Percentiles rank a stretch among this genome's conserved stretches.
These are phyloP conservation scores for Druon quercuslanigerum DNA, from an alignment of 1,140 invertebrate species.

Conservation along the genomic window DNA sequence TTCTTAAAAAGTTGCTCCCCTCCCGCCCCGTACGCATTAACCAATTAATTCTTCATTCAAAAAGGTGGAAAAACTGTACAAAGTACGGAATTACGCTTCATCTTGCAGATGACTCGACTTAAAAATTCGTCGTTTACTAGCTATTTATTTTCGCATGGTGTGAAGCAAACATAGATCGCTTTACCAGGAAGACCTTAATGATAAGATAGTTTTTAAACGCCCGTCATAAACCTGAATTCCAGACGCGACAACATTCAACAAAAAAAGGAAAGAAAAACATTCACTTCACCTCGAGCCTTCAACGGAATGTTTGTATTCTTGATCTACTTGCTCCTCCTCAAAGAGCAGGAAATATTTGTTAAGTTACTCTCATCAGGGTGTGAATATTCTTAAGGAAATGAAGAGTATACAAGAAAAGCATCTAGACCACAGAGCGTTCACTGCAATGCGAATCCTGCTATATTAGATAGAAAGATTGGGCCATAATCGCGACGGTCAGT, in stretches of 20 bases:
- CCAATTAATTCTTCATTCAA: constrained; percentile 64
- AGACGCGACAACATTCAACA: constrained; percentile 51
- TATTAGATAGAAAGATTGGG: constrained; percentile 51
- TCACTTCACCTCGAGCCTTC: constrained; percentile 59
- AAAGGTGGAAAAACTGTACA: constrained; percentile 60
- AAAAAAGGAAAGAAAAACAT: constrained; percentile 46
- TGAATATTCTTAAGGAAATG: constrained; percentile 60
- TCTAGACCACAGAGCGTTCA: constrained; percentile 60
- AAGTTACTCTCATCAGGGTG: constrained; percentile 53
- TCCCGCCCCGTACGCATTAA: constrained; percentile 46
- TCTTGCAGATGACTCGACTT: constrained; percentile 36
- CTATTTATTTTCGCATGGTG: neutral
- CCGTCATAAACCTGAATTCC: constrained; percentile 71
- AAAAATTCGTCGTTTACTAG: neutral
- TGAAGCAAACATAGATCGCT: neutral
- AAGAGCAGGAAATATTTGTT: neutral
- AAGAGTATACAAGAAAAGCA: constrained; percentile 62
- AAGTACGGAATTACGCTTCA: constrained; percentile 33
- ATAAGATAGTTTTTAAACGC: constrained; percentile 58
- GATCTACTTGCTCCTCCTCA: constrained; percentile 46
- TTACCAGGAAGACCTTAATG: constrained; percentile 71
- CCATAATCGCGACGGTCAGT: constrained; percentile 54
- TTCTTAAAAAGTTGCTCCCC: constrained; percentile 66
- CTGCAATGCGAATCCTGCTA: constrained; percentile 50
- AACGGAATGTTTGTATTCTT: constrained; percentile 67